Evolutionary conservation across 2,888 invertebrate species (phyloP), one percentile per base, ranked within the genome.

Genomic region (Fabriciana adippe): DNA sequence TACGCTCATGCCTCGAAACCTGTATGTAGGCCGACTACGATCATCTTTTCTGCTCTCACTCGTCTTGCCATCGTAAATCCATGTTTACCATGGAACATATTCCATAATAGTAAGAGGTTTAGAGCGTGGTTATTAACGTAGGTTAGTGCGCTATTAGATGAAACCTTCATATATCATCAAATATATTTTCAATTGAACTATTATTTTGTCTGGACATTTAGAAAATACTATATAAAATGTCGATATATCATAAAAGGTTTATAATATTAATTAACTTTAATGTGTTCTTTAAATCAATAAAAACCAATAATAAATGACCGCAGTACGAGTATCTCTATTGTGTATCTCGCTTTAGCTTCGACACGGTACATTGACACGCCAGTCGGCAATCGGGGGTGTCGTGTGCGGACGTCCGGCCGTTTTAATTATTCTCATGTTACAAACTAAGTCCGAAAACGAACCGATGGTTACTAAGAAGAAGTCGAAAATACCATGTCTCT

Each of bases 21-120:
- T 88, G 89, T 91, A 92, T 92, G 92, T 92, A 92, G 91, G 91
- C 88, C 90, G 90, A 80, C 79, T 41, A 41, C 88, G 86, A 90
- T 89, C 90, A 90, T 91, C 89, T 90, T 88, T 87, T 81, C 86
- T 89, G 83, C 90, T 87, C 84, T 88, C 85, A 83, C 81, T 87
- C 83, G 87, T 88, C 89, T 89, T 84, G 80, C 77, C 79, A 75
- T 74, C 76, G 75, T 90, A 89, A 92, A 82, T 86, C 81, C 79
- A 79, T 77, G 86, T 88, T 75, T 81, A 78, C 74, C 77, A 81
- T 84, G 82, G 65, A 41, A 18, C n/a, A 21, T 47, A 26, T 47
- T 26, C n/a, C 35, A 11, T 41, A 41, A 11, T 41, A 41, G 35
- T 41, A 41, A 41, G 35, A 41, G 8, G 35, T 41, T 41, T 41